phyloP scores from a whole-genome alignment of 2,797 vertebrate species.

The Sebastes ruberrimus region DNA sequence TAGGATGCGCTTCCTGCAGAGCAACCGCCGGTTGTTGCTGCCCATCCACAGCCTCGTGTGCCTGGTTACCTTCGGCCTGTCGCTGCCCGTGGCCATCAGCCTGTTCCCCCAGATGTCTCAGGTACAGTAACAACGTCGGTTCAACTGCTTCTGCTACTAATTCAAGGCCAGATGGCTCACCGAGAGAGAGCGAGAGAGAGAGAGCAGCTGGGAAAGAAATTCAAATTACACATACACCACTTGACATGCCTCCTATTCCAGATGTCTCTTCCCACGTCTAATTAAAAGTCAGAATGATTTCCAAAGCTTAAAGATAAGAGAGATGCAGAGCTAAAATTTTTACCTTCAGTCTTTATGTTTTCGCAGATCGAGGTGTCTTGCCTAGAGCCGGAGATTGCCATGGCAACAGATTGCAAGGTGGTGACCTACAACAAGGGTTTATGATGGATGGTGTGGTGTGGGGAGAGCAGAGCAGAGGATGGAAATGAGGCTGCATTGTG shows the following conservation, averaged over 20 bases:
- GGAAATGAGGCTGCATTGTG: constrained; percentile 21
- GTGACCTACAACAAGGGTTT: constrained; percentile 98
- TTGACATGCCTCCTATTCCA: constrained; percentile 43
- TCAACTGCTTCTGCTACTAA: constrained; percentile 9
- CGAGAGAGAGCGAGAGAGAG: constrained; percentile 9
- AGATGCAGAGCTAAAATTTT: background rate
- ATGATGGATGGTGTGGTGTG: constrained; percentile 76
- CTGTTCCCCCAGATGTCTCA: constrained; percentile 99
- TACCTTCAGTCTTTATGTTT: constrained; percentile 13
- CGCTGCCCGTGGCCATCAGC: constrained; percentile 97
- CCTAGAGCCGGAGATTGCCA: constrained; percentile 94
- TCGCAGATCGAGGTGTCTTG: constrained; percentile 91
- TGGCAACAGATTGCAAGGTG: constrained; percentile 90
- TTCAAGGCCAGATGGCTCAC: constrained; percentile 52
- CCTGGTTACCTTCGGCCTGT: constrained; percentile 94
- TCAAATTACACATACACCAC: constrained; percentile 60
- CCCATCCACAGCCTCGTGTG: constrained; percentile 96
- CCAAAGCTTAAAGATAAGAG: background rate
- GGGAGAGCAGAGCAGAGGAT: constrained; percentile 5
- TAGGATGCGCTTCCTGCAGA: constrained; percentile 90
- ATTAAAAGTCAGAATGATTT: constrained; percentile 42
- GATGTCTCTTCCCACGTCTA: constrained; percentile 10
- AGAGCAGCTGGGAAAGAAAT: constrained; percentile 58
- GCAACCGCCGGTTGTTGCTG: constrained; percentile 89
- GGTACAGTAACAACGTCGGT: constrained; percentile 75